Evolutionary conservation across 2,888 invertebrate genomes (phyloP).

Genomic region (Linyphia triangularis): DNA sequence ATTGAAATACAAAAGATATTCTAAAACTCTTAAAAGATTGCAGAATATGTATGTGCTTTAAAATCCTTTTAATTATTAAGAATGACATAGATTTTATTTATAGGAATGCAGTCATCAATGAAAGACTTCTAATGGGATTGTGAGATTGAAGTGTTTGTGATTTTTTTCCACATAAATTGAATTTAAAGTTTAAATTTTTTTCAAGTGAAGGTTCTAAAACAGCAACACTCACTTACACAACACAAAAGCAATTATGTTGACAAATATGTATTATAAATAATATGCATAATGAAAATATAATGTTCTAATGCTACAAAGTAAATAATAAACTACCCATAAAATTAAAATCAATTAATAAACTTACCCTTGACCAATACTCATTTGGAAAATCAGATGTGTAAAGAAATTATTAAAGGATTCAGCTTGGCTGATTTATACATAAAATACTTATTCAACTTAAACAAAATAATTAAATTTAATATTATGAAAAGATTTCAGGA

Average conservation of each 20-base stretch:
- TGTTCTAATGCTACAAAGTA: slow-evolving; percentile 21
- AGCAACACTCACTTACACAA: slow-evolving; percentile 20
- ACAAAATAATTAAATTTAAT: slow-evolving; percentile 17
- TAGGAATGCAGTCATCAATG: slow-evolving; percentile 64
- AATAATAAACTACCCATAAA: slow-evolving; percentile 39
- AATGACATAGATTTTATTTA: slow-evolving; percentile 42
- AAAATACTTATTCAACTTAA: neutral
- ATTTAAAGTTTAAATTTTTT: slow-evolving; percentile 1
- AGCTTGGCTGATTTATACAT: neutral
- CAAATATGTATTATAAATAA: slow-evolving; percentile 41
- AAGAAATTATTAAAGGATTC: slow-evolving; percentile 23
- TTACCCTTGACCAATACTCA: slow-evolving; percentile 28
- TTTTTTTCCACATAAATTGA: slow-evolving; percentile 34
- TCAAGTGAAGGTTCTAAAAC: neutral
- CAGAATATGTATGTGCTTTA: neutral
- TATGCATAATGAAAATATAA: slow-evolving; percentile 38
- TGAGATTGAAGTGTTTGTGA: slow-evolving; percentile 66
- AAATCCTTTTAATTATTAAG: slow-evolving; percentile 27
- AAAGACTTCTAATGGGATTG: slow-evolving; percentile 72
- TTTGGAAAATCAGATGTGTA: neutral
- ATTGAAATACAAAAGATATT: too few relatives aligned
- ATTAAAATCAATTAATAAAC: slow-evolving; percentile 14
- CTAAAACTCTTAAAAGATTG: neutral
- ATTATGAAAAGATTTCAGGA: slow-evolving; percentile 61
- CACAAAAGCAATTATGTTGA: slow-evolving; percentile 26